phyloP scores from a whole-genome alignment of 1,140 invertebrate species.

The Drosophila ananassae region DNA sequence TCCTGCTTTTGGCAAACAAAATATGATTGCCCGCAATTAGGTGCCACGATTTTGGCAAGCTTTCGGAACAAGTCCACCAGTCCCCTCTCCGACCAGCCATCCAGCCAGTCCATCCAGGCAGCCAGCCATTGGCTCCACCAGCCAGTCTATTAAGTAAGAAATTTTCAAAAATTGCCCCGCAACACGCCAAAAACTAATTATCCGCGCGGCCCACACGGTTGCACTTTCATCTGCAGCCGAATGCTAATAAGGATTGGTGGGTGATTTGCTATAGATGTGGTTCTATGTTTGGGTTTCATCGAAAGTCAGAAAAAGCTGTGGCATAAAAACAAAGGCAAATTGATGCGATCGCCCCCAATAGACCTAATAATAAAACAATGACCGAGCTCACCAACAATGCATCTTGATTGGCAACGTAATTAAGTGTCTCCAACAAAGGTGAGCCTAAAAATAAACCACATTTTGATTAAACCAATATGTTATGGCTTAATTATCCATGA shows the following conservation, averaged over 20 bases:
- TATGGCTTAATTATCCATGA: too few relatives aligned
- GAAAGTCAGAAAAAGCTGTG: slow-evolving; percentile 13
- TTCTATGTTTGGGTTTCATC: slow-evolving; percentile 7
- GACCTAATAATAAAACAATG: neutral
- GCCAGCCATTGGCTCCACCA: neutral
- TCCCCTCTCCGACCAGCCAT: too few relatives aligned
- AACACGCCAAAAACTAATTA: slow-evolving; percentile 80
- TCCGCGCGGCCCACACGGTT: slow-evolving; percentile 36
- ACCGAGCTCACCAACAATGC: neutral
- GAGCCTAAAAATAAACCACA: too few relatives aligned
- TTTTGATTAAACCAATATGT: too few relatives aligned
- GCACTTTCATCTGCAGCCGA: slow-evolving; percentile 50
- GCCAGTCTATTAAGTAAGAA: slow-evolving; percentile 74
- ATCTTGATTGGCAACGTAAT: neutral
- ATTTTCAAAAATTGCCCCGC: slow-evolving; percentile 69
- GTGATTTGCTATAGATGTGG: neutral
- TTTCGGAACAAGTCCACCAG: slow-evolving; percentile 23
- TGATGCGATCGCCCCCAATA: neutral
- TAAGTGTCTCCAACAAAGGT: neutral
- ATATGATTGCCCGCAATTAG: slow-evolving; percentile 81
- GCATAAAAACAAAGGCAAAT: slow-evolving; percentile 3
- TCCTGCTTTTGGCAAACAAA: slow-evolving; percentile 70
- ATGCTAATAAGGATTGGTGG: slow-evolving; percentile 43
- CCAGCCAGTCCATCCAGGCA: neutral
- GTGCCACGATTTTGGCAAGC: slow-evolving; percentile 63